These are phyloP conservation scores for Coranthus polyacanthus DNA, from an alignment of 2,797 vertebrate species.

Conservation along the genomic window DNA sequence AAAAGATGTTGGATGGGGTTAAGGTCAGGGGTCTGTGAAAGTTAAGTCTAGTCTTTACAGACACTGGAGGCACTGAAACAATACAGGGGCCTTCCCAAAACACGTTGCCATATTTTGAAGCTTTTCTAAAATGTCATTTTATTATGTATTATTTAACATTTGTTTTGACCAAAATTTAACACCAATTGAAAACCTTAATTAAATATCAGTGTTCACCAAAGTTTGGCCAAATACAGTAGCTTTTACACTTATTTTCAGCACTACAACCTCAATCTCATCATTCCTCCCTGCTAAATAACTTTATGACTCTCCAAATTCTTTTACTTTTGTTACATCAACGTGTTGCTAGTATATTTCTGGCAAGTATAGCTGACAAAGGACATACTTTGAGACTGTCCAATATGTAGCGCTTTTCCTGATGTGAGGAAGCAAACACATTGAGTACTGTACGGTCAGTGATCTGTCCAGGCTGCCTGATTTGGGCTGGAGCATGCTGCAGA, in stretches of 20 bases:
- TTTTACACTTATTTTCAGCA: not conserved
- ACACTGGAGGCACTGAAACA: not conserved
- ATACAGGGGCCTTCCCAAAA: not conserved
- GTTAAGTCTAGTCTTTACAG: not conserved
- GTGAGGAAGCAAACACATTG: constrained; percentile 85
- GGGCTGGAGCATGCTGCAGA: constrained; percentile 77
- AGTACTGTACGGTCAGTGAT: constrained; percentile 87
- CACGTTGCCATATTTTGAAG: no score
- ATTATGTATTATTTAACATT: not conserved
- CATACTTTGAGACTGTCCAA: constrained; percentile 90
- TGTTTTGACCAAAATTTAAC: not conserved
- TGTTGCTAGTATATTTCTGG: not conserved
- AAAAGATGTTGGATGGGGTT: not conserved
- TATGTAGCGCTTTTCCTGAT: constrained; percentile 80
- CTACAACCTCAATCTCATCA: not conserved
- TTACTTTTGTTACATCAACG: not conserved
- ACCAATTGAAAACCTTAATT: no score
- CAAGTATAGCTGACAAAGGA: not conserved
- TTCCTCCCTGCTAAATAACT: not conserved
- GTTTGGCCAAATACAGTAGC: not conserved
- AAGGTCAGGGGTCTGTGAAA: not conserved
- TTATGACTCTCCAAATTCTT: not conserved
- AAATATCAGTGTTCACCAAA: not conserved
- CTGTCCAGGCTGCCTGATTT: constrained; percentile 85
- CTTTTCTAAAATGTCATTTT: no score